Evolutionary conservation across 2,888 invertebrate species (phyloP).

Genomic region (Carcina quercana): DNA sequence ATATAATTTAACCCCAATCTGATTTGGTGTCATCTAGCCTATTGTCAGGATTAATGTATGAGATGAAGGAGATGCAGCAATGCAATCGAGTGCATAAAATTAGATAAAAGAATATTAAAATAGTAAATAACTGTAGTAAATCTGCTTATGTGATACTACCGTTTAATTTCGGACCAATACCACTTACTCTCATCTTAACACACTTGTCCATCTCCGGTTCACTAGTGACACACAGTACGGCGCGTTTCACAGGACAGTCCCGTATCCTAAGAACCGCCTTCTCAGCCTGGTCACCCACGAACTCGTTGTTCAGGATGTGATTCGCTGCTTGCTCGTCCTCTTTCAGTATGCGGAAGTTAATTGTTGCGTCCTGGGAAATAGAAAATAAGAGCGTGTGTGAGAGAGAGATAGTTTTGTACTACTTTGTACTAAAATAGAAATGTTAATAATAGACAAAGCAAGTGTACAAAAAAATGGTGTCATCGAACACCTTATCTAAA

Average conservation of each 20-base stretch:
- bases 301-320: slow-evolving; percentile 78
- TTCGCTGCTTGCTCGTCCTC: slow-evolving; percentile 86
- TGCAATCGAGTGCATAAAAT: no score
- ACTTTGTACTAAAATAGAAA: background rate
- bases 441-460: background rate
- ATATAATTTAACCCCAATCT: background rate
- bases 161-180: no score
- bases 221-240: slow-evolving; percentile 93
- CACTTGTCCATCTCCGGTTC: slow-evolving; percentile 94
- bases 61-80: no score
- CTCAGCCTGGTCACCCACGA: slow-evolving; percentile 77
- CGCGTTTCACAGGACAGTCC: slow-evolving; percentile 88
- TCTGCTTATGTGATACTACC: no score
- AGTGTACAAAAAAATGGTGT: background rate
- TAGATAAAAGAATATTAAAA: no score
- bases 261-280: slow-evolving; percentile 83
- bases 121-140: no score
- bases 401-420: background rate
- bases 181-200: slow-evolving; percentile 88
- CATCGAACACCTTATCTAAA: no score
- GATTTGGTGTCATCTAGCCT: no score
- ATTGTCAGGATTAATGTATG: no score
- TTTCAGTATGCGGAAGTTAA: slow-evolving; percentile 76
- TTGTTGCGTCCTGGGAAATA: slow-evolving; percentile 79
- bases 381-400: background rate